A percentile compares a stretch with the other conserved stretches of the same genome.
Evolutionary conservation across 64 coral and sea anemone genomes (phyloP).

Genomic region (Pachyseris speciosa): DNA sequence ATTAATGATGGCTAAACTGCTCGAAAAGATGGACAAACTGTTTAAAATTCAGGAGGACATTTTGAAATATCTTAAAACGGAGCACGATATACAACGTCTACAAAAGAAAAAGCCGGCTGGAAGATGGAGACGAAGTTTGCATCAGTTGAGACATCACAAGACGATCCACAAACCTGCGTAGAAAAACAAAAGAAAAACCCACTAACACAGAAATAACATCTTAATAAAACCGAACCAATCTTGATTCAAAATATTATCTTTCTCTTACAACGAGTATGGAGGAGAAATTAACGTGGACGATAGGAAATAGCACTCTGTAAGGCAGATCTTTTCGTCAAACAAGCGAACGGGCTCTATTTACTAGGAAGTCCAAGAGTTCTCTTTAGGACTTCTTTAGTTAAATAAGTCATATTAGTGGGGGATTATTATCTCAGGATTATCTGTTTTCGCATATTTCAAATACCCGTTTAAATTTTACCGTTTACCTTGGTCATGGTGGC

Average conservation of each 20-base stretch:
- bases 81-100: not conserved
- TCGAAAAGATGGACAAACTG: constrained; percentile 35
- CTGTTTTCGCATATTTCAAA: not conserved
- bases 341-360: too few species aligned
- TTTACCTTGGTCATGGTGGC: not conserved
- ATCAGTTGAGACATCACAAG: constrained; percentile 12
- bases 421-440: too few species aligned
- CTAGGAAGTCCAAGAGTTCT: too few species aligned
- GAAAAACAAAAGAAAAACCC: not conserved
- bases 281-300: too few species aligned
- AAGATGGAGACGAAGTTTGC: constrained; percentile 17
- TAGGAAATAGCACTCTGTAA: too few species aligned
- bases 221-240: not conserved
- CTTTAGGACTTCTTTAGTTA: too few species aligned
- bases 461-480: not conserved
- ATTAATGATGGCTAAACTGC: constrained; percentile 37
- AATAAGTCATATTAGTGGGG: too few species aligned
- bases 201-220: not conserved
- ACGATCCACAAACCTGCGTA: not conserved
- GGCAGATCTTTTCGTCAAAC: too few species aligned
- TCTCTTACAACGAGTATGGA: not conserved
- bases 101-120: not conserved
- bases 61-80: constrained; percentile 37
- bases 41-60: constrained; percentile 31
- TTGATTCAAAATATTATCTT: not conserved